These are phyloP conservation scores for Chrysolina americana DNA, from an alignment of 2,888 invertebrate species.

Conservation along the genomic window DNA sequence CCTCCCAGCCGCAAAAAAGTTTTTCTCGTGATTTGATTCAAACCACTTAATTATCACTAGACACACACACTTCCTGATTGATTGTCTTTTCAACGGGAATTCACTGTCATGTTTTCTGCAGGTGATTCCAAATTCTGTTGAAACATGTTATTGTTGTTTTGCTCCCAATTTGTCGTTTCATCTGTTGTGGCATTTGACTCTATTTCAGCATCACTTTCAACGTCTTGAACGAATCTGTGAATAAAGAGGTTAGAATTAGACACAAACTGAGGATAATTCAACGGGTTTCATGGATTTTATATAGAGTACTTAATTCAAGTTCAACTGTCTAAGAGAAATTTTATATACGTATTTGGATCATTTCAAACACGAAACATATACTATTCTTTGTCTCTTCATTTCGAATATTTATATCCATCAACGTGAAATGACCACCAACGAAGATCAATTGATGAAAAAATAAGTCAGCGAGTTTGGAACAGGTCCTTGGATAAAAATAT, in stretches of 20 bases:
- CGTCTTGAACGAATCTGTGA: constrained; percentile 68
- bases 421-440: too few relatives aligned
- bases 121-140: constrained; percentile 72
- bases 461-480: too few relatives aligned
- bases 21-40: constrained; percentile 38
- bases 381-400: too few relatives aligned
- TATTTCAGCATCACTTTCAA: constrained; percentile 67
- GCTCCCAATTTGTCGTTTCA: constrained; percentile 65
- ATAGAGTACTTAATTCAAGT: too few relatives aligned
- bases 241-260: background rate
- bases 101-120: constrained; percentile 62
- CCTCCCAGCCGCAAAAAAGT: background rate
- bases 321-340: too few relatives aligned
- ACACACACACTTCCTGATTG: constrained; percentile 20
- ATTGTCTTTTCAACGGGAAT: constrained; percentile 55
- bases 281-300: too few relatives aligned
- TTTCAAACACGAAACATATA: too few relatives aligned
- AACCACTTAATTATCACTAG: constrained; percentile 15
- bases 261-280: background rate
- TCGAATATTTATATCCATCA: too few relatives aligned
- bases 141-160: constrained; percentile 73
- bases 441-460: too few relatives aligned
- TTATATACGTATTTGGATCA: too few relatives aligned
- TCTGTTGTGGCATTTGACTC: constrained; percentile 56
- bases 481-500: too few relatives aligned